A percentile compares a stretch with the other conserved stretches of the same genome.
These are phyloP conservation scores for Nipponia nippon DNA, from an alignment of 2,113 vertebrate genomes.

Conservation along the genomic window DNA sequence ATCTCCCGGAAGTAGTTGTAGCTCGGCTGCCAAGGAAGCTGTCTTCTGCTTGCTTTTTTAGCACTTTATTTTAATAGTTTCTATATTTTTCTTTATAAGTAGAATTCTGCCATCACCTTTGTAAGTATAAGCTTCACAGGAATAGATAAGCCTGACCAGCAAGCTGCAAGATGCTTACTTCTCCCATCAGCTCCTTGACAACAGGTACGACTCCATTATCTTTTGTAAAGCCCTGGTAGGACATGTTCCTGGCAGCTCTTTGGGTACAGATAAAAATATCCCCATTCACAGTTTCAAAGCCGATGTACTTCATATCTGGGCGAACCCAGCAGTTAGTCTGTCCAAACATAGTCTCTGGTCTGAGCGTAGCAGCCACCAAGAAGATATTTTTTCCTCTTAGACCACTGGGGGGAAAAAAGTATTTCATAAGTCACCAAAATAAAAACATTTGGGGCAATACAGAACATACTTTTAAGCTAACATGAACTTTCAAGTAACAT, in stretches of 20 bases:
- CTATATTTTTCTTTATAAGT: rapidly evolving
- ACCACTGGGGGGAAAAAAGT: slow-evolving; percentile 66
- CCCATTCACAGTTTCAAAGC: slow-evolving; percentile 83
- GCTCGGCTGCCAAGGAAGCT: neutral
- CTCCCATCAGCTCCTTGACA: slow-evolving; percentile 90
- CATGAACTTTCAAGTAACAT: neutral
- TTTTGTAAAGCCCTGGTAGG: slow-evolving; percentile 92
- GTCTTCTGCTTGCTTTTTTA: neutral
- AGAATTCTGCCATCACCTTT: neutral
- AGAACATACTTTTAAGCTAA: neutral
- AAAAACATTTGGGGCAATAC: neutral
- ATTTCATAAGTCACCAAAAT: neutral
- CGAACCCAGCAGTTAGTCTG: slow-evolving; percentile 98
- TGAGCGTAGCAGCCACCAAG: slow-evolving; percentile 92
- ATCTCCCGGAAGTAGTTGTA: neutral
- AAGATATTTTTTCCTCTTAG: slow-evolving; percentile 90
- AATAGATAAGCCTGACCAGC: neutral
- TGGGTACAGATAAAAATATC: slow-evolving; percentile 89
- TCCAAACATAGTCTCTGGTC: slow-evolving; percentile 98
- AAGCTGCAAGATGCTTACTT: slow-evolving; percentile 73
- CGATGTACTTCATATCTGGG: slow-evolving; percentile 93
- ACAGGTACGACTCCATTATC: slow-evolving; percentile 87
- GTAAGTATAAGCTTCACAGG: neutral
- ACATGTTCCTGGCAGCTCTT: slow-evolving; percentile 93
- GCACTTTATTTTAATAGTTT: neutral